These are phyloP conservation scores for Drosophila demipolita DNA, from an alignment of 2,888 invertebrate species.

Conservation along the genomic window DNA sequence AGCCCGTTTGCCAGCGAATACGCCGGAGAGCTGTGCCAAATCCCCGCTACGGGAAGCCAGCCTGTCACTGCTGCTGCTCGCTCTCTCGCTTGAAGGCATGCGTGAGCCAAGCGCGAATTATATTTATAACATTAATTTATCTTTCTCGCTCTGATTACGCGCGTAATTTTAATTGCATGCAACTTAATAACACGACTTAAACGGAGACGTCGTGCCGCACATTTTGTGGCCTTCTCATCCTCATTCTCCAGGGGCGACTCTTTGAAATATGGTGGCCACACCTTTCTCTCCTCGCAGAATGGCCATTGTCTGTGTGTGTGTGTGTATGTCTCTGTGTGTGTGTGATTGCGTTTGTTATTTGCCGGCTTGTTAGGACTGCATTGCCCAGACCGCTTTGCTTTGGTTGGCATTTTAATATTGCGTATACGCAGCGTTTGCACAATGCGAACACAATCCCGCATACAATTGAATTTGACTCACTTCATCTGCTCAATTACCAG, in stretches of 20 bases:
- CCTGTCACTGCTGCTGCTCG: constrained; percentile 2
- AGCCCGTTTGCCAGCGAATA: constrained; percentile 70
- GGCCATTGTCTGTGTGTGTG: not conserved
- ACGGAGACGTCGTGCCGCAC: constrained; percentile 32
- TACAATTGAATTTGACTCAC: constrained; percentile 44
- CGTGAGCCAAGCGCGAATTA: constrained; percentile 67
- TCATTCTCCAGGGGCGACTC: constrained; percentile 17
- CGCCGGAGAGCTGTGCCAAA: constrained; percentile 52
- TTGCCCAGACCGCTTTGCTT: constrained; percentile 27
- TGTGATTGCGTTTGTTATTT: constrained; percentile 1
- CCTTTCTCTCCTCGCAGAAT: constrained; percentile 38
- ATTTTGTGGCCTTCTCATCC: constrained; percentile 12
- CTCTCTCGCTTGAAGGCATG: constrained; percentile 28
- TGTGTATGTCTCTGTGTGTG: not conserved
- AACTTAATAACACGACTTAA: constrained; percentile 75
- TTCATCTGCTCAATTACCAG: constrained; percentile 38
- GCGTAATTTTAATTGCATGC: constrained; percentile 79
- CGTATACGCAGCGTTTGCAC: constrained; percentile 57
- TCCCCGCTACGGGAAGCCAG: constrained; percentile 21
- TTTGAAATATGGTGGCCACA: constrained; percentile 41
- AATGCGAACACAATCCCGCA: constrained; percentile 25
- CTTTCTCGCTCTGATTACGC: constrained; percentile 80
- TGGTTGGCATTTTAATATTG: constrained; percentile 40
- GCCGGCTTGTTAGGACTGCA: constrained; percentile 45
- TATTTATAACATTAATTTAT: constrained; percentile 78